These are phyloP conservation scores for Drosophila prolongata DNA, from an alignment of 2,888 invertebrate genomes.

Conservation along the genomic window DNA sequence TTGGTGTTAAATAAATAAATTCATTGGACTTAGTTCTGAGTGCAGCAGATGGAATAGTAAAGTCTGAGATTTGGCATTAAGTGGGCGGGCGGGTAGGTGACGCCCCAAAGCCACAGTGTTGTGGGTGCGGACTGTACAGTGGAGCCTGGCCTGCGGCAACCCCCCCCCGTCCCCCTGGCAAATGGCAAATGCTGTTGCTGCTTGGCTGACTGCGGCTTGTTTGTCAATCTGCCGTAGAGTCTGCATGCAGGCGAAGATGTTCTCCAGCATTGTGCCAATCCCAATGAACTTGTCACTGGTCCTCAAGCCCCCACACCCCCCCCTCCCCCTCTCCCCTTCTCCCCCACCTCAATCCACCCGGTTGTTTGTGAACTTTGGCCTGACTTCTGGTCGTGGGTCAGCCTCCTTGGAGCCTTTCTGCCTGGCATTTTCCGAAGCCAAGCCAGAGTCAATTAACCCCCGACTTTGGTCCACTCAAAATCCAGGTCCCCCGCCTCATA, in stretches of 20 bases:
- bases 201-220: constrained; percentile 76
- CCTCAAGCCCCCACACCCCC: constrained; percentile 4
- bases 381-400: constrained; percentile 26
- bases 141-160: constrained; percentile 7
- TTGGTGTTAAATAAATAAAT: neutral
- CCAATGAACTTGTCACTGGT: constrained; percentile 64
- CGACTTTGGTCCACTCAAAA: constrained; percentile 10
- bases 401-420: constrained; percentile 19
- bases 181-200: constrained; percentile 70
- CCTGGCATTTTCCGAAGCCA: constrained; percentile 22
- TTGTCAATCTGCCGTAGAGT: constrained; percentile 74
- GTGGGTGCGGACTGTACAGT: constrained; percentile 24
- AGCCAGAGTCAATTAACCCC: constrained; percentile 45
- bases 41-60: neutral
- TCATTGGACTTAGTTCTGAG: neutral
- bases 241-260: constrained; percentile 63
- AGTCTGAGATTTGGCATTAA: constrained; percentile 33
- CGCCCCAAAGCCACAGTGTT: constrained; percentile 15
- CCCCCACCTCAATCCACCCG: neutral
- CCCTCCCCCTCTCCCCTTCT: neutral
- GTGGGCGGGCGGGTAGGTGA: neutral
- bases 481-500: constrained; percentile 1
- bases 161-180: constrained; percentile 7
- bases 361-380: constrained; percentile 36
- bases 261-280: constrained; percentile 66